A percentile compares a stretch with the other conserved stretches of the same genome.
phyloP scores from a whole-genome alignment of 2,888 invertebrate species.

The Eumacrocentrus americanus region DNA sequence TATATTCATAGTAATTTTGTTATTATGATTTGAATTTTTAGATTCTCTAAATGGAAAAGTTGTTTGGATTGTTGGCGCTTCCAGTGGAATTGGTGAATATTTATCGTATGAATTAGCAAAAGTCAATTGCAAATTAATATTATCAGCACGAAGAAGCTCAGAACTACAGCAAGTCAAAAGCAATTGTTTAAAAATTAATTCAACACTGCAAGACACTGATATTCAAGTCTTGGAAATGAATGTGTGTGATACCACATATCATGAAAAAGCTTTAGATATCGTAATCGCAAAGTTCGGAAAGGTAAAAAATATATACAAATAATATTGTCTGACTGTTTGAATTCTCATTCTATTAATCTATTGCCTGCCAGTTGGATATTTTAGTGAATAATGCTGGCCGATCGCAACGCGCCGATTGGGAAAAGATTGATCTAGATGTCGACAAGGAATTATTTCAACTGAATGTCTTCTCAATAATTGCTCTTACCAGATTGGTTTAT shows the following conservation, averaged over 20 bases:
- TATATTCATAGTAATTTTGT: background rate
- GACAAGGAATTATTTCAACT: slow-evolving; percentile 78
- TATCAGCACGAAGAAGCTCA: slow-evolving; percentile 71
- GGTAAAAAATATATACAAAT: slow-evolving; percentile 47
- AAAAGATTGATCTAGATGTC: slow-evolving; percentile 72
- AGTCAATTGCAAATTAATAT: slow-evolving; percentile 70
- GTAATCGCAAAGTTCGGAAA: slow-evolving; percentile 73
- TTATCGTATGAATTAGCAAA: slow-evolving; percentile 73
- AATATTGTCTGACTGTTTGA: background rate
- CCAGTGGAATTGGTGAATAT: slow-evolving; percentile 81
- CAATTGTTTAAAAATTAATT: slow-evolving; percentile 64
- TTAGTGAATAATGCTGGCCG: slow-evolving; percentile 83
- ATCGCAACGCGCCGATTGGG: slow-evolving; percentile 74
- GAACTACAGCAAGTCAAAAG: slow-evolving; percentile 72
- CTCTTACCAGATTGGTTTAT: slow-evolving; percentile 73
- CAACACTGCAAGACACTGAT: slow-evolving; percentile 65
- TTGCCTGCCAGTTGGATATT: slow-evolving; percentile 71
- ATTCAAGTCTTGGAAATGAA: slow-evolving; percentile 74
- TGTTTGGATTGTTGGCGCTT: slow-evolving; percentile 85
- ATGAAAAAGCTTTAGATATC: slow-evolving; percentile 67
- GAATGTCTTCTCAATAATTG: slow-evolving; percentile 76
- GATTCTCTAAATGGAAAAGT: slow-evolving; percentile 71
- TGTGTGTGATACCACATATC: slow-evolving; percentile 67
- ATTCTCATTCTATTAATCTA: background rate
- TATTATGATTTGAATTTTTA: slow-evolving; percentile 41